Conservation (phyloP, 2,888 invertebrate species). For the Drosophila seclusa region DNA sequence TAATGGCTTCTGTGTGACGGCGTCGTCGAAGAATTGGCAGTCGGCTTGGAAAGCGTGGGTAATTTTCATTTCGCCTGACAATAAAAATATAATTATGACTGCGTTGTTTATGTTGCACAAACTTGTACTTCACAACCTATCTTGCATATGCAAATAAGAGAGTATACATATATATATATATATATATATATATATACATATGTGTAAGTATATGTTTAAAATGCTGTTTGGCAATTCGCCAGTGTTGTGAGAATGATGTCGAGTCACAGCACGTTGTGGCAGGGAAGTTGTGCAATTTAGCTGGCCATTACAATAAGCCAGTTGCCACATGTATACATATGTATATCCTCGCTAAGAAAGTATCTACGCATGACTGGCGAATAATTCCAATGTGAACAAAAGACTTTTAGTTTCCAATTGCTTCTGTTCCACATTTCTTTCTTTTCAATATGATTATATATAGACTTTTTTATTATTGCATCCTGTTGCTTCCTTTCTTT, state of each 20-base stretch:
- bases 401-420: conserved; percentile 64
- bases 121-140: conserved; percentile 9
- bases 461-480: conserved; percentile 18
- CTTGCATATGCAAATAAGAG: conserved; percentile 22
- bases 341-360: conserved; percentile 27
- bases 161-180: conserved; percentile 4
- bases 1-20: conserved; percentile 64
- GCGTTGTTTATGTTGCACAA: conserved; percentile 51
- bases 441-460: conserved; percentile 8
- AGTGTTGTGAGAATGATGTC: conserved; percentile 62
- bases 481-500: conserved; percentile 59
- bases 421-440: conserved; percentile 56
- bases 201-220: conserved; percentile 7
- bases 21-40: conserved; percentile 37
- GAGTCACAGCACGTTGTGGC: conserved; percentile 46
- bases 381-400: conserved; percentile 40
- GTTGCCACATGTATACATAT: background rate
- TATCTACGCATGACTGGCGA: conserved; percentile 59
- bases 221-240: conserved; percentile 41
- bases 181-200: conserved; percentile 3
- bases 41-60: conserved; percentile 66
- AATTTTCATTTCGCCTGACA: conserved; percentile 63
- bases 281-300: conserved; percentile 68
- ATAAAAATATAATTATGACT: conserved; percentile 68
- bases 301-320: conserved; percentile 24